phyloP scores from a whole-genome alignment of 2,113 vertebrate species.

The Phalacrocorax aristotelis region DNA sequence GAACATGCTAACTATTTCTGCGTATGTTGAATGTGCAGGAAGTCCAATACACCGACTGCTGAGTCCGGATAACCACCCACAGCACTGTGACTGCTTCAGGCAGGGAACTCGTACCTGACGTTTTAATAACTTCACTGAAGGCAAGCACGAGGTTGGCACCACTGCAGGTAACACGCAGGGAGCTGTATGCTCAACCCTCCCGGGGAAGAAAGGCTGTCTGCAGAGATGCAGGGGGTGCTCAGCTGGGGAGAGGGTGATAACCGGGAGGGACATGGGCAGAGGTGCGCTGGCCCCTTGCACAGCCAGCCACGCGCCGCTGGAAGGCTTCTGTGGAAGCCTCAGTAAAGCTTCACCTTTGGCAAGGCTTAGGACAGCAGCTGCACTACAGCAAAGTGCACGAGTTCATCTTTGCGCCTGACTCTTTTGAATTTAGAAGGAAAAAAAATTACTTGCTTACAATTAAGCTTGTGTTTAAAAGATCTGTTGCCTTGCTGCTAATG shows the following conservation, averaged over 20 bases:
- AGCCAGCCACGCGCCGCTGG: accelerated
- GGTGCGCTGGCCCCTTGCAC: neutral
- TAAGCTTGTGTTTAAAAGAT: neutral
- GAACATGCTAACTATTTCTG: neutral
- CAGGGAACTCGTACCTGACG: neutral
- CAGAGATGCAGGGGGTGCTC: neutral
- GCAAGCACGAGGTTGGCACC: neutral
- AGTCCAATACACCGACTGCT: neutral
- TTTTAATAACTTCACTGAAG: neutral
- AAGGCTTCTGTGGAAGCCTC: neutral
- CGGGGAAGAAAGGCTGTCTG: neutral
- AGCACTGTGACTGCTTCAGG: neutral
- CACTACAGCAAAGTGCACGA: accelerated
- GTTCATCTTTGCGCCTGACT: no score
- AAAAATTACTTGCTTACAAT: neutral
- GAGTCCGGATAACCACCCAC: neutral
- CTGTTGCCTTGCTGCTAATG: neutral
- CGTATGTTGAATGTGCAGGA: neutral
- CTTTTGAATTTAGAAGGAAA: neutral
- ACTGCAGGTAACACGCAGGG: neutral
- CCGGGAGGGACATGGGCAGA: neutral
- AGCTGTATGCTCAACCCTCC: accelerated
- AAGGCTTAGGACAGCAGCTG: neutral
- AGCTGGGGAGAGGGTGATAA: neutral
- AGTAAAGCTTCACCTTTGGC: neutral